These are phyloP conservation scores for Tor tambroides DNA, from an alignment of 2,113 vertebrate species.

Conservation along the genomic window DNA sequence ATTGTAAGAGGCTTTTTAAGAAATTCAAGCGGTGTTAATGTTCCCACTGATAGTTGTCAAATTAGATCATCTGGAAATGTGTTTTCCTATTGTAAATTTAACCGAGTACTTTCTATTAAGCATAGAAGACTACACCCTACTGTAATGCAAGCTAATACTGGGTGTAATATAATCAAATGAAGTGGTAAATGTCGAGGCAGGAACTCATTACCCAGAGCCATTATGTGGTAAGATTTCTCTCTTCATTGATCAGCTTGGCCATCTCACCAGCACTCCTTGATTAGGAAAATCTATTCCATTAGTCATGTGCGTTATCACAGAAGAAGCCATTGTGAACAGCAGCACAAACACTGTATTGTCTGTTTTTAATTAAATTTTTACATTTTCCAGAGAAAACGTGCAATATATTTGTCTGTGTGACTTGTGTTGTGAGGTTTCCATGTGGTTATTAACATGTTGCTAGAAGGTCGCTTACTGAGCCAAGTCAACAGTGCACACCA, in stretches of 20 bases:
- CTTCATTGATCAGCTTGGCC: constrained; percentile 15
- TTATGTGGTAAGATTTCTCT: constrained; percentile 30
- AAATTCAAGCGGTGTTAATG: not conserved
- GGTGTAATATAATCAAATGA: constrained; percentile 18
- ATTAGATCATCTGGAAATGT: constrained; percentile 1
- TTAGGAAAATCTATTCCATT: constrained; percentile 12
- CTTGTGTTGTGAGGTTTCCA: not conserved
- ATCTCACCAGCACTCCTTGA: constrained; percentile 29
- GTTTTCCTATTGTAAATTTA: constrained; percentile 11
- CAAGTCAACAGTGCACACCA: not conserved
- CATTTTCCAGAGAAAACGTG: not conserved
- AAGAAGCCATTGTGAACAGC: not conserved
- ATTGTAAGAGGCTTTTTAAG: not conserved
- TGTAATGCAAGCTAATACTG: constrained; percentile 9
- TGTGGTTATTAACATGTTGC: not conserved
- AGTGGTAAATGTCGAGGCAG: constrained; percentile 16
- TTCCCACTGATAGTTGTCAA: not conserved
- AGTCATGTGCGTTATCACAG: not conserved
- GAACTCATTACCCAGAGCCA: constrained; percentile 18
- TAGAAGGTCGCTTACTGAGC: not conserved
- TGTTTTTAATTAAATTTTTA: too few species aligned
- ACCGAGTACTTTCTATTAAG: not conserved
- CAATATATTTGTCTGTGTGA: not conserved
- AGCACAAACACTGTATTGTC: not conserved
- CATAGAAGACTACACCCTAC: not conserved